phyloP scores from a whole-genome alignment of 2,888 invertebrate species.

The Tuberolachnus salignus region DNA sequence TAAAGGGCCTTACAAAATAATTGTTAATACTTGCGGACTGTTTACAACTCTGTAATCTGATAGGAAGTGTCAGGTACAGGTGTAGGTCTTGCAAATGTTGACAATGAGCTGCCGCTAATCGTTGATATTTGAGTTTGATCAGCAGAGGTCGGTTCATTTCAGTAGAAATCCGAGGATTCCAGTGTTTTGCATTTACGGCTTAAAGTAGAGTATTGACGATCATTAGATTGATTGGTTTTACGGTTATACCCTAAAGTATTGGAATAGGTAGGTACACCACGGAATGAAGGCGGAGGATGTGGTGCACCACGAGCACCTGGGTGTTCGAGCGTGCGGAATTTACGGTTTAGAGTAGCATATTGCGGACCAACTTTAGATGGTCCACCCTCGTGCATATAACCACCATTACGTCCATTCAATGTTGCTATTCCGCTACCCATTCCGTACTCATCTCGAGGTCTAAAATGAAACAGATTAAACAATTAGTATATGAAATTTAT shows the following conservation, averaged over 20 bases:
- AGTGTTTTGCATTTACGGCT: slow-evolving; percentile 95
- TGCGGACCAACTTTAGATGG: slow-evolving; percentile 57
- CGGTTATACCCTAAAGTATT: slow-evolving; percentile 71
- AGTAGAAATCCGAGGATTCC: slow-evolving; percentile 93
- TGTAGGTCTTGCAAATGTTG: slow-evolving; percentile 49
- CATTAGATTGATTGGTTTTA: slow-evolving; percentile 64
- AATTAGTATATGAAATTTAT: slow-evolving; percentile 42
- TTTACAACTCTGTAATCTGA: slow-evolving; percentile 58
- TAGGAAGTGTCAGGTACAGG: slow-evolving; percentile 57
- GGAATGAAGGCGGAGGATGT: slow-evolving; percentile 57
- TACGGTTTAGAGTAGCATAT: slow-evolving; percentile 61
- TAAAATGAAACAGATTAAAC: slow-evolving; percentile 18
- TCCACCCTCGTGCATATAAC: slow-evolving; percentile 47
- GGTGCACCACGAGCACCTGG: slow-evolving; percentile 57
- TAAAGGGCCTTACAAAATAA: slow-evolving; percentile 32
- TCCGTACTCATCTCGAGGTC: slow-evolving; percentile 53
- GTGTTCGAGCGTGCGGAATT: slow-evolving; percentile 61
- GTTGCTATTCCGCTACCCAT: slow-evolving; percentile 55
- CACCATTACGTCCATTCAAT: slow-evolving; percentile 51
- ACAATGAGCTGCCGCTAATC: slow-evolving; percentile 52
- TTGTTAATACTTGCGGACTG: slow-evolving; percentile 8
- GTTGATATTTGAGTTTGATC: slow-evolving; percentile 57
- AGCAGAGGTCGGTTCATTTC: slow-evolving; percentile 72
- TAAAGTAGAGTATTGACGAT: slow-evolving; percentile 88
- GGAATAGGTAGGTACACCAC: slow-evolving; percentile 59